These are phyloP conservation scores for Valencia hispanica DNA, from an alignment of 2,797 vertebrate genomes.

Conservation along the genomic window DNA sequence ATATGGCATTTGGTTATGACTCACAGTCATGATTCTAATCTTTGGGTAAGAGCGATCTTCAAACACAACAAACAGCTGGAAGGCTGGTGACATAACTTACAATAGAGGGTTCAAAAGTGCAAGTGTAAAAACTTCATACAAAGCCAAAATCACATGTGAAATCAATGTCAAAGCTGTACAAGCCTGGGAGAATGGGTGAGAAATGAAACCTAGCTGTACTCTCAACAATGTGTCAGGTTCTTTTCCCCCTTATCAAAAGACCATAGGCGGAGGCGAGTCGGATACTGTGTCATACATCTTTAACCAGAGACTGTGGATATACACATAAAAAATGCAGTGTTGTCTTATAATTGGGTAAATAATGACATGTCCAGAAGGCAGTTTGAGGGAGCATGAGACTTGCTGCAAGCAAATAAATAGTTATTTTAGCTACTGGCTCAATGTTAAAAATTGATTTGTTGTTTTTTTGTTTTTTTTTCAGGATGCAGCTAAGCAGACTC, in stretches of 20 bases:
- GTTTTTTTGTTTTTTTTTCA: conserved; percentile 10
- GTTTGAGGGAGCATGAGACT: conserved; percentile 61
- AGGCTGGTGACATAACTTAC: neutral
- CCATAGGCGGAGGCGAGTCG: conserved; percentile 31
- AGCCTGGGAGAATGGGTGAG: conserved; percentile 5
- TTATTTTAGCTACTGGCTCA: conserved; percentile 63
- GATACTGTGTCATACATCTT: conserved; percentile 62
- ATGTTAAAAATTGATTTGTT: conserved; percentile 63
- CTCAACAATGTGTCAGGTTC: conserved; percentile 39
- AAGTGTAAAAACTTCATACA: neutral
- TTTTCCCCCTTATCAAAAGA: conserved; percentile 55
- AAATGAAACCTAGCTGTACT: conserved; percentile 10
- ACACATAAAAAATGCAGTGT: conserved; percentile 53
- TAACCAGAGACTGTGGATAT: conserved; percentile 58
- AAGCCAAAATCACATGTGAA: neutral
- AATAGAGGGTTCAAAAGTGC: neutral
- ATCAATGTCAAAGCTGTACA: neutral
- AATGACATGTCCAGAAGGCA: conserved; percentile 72
- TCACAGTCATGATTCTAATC: neutral
- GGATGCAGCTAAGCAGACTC: conserved; percentile 44
- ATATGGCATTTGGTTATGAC: too few relatives aligned
- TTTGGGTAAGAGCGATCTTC: neutral
- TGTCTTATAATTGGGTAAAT: conserved; percentile 72
- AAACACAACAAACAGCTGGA: neutral
- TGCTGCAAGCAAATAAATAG: conserved; percentile 64